These are phyloP conservation scores for Diaprepes abbreviatus DNA, from an alignment of 2,888 invertebrate genomes.

Conservation along the genomic window DNA sequence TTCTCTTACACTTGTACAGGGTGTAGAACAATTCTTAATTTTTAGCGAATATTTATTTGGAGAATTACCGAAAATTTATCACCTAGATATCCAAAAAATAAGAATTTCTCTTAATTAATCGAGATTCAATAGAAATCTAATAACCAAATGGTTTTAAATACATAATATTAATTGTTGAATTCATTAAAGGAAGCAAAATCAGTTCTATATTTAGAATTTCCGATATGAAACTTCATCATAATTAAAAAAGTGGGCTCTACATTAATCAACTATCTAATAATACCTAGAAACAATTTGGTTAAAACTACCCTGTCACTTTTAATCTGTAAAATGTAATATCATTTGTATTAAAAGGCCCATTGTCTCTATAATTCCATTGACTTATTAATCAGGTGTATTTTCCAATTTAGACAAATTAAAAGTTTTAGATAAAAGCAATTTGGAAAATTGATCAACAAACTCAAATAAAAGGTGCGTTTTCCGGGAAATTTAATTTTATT, in stretches of 20 bases:
- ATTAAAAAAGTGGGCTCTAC: not conserved
- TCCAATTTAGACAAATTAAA: conserved; percentile 34
- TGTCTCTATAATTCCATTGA: conserved; percentile 13
- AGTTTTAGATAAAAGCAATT: conserved; percentile 37
- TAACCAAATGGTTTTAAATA: too few relatives aligned
- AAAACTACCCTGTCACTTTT: conserved; percentile 6
- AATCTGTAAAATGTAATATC: conserved; percentile 3
- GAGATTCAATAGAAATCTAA: too few relatives aligned
- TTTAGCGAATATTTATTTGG: too few relatives aligned
- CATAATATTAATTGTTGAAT: too few relatives aligned
- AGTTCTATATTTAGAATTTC: not conserved
- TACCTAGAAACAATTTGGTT: conserved; percentile 5
- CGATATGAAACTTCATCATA: not conserved
- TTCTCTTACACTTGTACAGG: not conserved
- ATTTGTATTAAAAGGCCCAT: not conserved
- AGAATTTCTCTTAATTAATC: too few relatives aligned
- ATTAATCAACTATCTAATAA: conserved; percentile 2
- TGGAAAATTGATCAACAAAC: conserved; percentile 44
- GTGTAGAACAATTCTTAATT: not conserved
- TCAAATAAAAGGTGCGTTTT: conserved; percentile 41
- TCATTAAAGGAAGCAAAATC: too few relatives aligned
- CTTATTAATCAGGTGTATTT: conserved; percentile 36
- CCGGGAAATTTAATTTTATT: conserved; percentile 45
- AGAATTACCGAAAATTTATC: too few relatives aligned
- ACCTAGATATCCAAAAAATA: too few relatives aligned